Conservation (phyloP, 1,140 invertebrate species). For the Diabrotica virgifera region DNA sequence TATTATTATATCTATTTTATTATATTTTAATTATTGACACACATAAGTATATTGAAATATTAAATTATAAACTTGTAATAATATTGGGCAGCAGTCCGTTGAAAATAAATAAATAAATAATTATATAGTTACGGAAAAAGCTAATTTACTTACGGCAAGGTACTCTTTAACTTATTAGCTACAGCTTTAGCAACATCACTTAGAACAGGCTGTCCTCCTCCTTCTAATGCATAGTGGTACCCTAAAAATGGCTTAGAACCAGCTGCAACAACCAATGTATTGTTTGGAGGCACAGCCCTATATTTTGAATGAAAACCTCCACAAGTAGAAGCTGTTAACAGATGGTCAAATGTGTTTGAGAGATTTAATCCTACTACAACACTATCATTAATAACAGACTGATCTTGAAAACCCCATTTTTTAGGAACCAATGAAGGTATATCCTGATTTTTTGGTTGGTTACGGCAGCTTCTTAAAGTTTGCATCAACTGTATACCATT, state of each 20-base stretch:
- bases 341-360: constrained; percentile 81
- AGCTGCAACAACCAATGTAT: constrained; percentile 73
- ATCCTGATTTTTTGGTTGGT: constrained; percentile 73
- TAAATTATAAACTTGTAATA: too few relatives aligned
- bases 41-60: too few relatives aligned
- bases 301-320: constrained; percentile 74
- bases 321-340: constrained; percentile 75
- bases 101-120: too few relatives aligned
- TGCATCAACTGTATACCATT: constrained; percentile 82
- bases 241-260: constrained; percentile 82
- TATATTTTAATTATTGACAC: too few relatives aligned
- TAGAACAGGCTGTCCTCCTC: constrained; percentile 66
- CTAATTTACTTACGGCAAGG: constrained; percentile 68
- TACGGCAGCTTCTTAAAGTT: constrained; percentile 73
- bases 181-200: constrained; percentile 87
- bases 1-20: too few relatives aligned
- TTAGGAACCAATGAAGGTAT: constrained; percentile 65
- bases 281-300: constrained; percentile 71
- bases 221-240: constrained; percentile 88
- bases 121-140: too few relatives aligned
- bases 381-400: constrained; percentile 72
- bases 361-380: constrained; percentile 73
- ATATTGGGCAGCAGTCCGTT: too few relatives aligned
- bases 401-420: constrained; percentile 82
- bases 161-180: constrained; percentile 82